Evolutionary conservation across 2,888 invertebrate genomes (phyloP).

Genomic region (Seladonia tumulorum): DNA sequence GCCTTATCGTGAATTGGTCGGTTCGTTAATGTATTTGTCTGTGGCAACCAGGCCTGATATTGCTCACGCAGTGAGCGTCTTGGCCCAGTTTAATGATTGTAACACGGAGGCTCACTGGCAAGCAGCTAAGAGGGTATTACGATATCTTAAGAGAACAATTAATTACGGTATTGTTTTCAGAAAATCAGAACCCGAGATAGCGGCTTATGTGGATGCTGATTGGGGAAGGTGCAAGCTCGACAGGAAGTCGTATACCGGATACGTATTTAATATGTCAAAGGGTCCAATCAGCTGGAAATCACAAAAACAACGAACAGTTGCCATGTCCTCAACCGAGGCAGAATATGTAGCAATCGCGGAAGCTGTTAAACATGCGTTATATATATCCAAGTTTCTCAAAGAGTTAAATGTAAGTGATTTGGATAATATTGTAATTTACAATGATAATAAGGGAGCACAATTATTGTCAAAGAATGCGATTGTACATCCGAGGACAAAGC

Average conservation of each 20-base stretch:
- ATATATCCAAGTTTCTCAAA: no score
- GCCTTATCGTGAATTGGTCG: no score
- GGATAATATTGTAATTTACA: no score
- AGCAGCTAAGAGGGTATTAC: slow-evolving; percentile 28
- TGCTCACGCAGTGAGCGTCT: no score
- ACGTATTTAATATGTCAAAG: slow-evolving; percentile 10
- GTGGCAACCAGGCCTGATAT: no score
- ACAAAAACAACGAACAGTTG: slow-evolving; percentile 44
- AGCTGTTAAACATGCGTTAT: no score
- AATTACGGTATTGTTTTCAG: not conserved
- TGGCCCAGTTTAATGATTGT: slow-evolving; percentile 19
- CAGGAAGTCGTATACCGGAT: slow-evolving; percentile 42
- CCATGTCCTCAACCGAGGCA: slow-evolving; percentile 7
- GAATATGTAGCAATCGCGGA: not conserved
- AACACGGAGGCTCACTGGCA: slow-evolving; percentile 12
- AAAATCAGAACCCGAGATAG: not conserved
- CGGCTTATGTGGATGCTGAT: not conserved
- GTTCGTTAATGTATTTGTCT: no score
- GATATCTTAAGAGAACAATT: slow-evolving; percentile 22
- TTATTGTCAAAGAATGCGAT: no score
- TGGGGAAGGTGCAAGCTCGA: slow-evolving; percentile 5
- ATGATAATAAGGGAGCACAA: no score
- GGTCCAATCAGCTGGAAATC: slow-evolving; percentile 47
- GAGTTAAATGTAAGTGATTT: no score
- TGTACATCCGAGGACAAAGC: no score